These are phyloP conservation scores for Drosophila lacteicornis DNA, from an alignment of 1,140 invertebrate genomes.

Conservation along the genomic window DNA sequence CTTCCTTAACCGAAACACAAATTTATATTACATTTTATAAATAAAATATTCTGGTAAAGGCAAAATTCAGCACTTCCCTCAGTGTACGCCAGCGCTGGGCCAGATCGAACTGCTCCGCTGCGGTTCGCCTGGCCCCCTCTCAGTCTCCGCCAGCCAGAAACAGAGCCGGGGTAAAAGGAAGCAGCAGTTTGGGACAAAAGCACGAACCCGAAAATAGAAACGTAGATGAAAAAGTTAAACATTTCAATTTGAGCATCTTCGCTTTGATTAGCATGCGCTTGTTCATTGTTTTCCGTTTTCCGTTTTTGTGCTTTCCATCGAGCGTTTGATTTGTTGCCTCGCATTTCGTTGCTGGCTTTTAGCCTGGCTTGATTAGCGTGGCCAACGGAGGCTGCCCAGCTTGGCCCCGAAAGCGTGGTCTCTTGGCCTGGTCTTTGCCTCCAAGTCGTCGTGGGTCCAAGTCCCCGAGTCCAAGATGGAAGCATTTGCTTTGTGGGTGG, in stretches of 20 bases:
- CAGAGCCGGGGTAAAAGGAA: neutral
- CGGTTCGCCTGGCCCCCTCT: conserved; percentile 37
- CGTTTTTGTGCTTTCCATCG: conserved; percentile 64
- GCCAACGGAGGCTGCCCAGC: conserved; percentile 61
- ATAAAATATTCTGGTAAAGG: neutral
- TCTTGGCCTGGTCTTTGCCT: conserved; percentile 60
- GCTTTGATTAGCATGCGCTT: conserved; percentile 80
- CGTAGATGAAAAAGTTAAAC: conserved; percentile 72
- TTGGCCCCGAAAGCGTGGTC: conserved; percentile 64
- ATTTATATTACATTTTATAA: no score
- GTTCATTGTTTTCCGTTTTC: conserved; percentile 78
- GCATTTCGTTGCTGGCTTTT: conserved; percentile 45
- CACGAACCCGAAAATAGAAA: conserved; percentile 27
- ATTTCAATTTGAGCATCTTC: conserved; percentile 77
- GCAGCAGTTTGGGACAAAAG: conserved; percentile 26
- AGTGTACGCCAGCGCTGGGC: conserved; percentile 25
- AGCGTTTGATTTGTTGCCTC: conserved; percentile 61
- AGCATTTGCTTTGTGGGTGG: conserved; percentile 67
- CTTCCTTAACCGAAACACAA: no score
- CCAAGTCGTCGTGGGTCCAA: neutral
- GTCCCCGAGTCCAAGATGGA: conserved; percentile 2
- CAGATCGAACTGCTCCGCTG: conserved; percentile 45
- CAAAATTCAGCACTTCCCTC: neutral
- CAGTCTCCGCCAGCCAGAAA: neutral
- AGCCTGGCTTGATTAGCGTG: conserved; percentile 71